These are phyloP conservation scores for Sebastes baramenuke DNA, from an alignment of 2,797 vertebrate species.

Conservation along the genomic window DNA sequence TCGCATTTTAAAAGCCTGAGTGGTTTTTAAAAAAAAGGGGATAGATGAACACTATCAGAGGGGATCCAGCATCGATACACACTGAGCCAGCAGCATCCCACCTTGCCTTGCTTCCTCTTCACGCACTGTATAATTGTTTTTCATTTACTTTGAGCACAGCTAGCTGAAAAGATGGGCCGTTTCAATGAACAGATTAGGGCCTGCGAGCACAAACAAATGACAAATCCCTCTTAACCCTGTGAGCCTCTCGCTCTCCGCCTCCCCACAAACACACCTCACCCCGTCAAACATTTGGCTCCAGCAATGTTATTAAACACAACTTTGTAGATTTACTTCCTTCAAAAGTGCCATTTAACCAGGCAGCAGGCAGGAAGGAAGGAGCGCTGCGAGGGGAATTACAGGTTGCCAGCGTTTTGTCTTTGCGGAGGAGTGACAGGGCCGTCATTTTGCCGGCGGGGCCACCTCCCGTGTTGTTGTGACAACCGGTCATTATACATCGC, in stretches of 20 bases:
- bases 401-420: conserved; percentile 95
- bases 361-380: conserved; percentile 89
- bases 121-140: conserved; percentile 81
- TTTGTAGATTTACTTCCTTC: conserved; percentile 97
- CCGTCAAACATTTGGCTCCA: conserved; percentile 89
- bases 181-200: conserved; percentile 96
- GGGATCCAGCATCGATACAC: conserved; percentile 26
- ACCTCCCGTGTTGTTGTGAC: conserved; percentile 99
- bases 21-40: conserved; percentile 6
- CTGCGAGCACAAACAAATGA: conserved; percentile 95
- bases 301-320: conserved; percentile 98
- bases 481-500: conserved; percentile 98
- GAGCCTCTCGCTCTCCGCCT: conserved; percentile 82
- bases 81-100: conserved; percentile 56
- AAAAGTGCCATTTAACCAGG: conserved; percentile 99
- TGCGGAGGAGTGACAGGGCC: conserved; percentile 94
- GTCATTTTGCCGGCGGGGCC: conserved; percentile 97
- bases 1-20: conserved; percentile 23
- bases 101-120: conserved; percentile 61
- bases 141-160: conserved; percentile 88
- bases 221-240: conserved; percentile 97
- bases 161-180: conserved; percentile 90
- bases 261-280: conserved; percentile 70
- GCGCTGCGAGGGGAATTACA: conserved; percentile 92
- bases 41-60: conserved; percentile 28